Evolutionary conservation across 2,113 vertebrate genomes (phyloP), one percentile per base, ranked within the genome.

Genomic region (Brachypodius melanocephalos): DNA sequence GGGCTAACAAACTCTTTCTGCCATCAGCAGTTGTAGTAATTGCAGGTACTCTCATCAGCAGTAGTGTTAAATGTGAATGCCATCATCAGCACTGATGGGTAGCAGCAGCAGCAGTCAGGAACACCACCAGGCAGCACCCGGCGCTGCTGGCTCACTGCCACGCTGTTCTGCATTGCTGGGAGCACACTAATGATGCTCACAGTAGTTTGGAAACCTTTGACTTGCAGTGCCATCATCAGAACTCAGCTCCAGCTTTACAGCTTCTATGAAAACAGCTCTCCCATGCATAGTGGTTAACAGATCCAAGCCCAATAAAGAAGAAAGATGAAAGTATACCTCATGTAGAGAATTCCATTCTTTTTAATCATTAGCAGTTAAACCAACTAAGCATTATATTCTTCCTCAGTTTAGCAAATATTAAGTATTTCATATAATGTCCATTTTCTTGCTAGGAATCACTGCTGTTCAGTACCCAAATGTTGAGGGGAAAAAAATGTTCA

Each of bases 31-130:
- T 91, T 93, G 96, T 36, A 88, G 93, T 95, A 95, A 96, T 95
- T 96, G 93, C 90, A 96, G 96, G 95, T 95, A 96, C 88, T 96
- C 95, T 88, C 66, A 94, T 93, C 95, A 96, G 90, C 96, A 93
- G 66, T 7, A 85, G 78, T 88, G 92, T 94, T 94, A 93, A 94
- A 85, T 93, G 93, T 96, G 95, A 94, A 96, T 93, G 73, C 88
- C 85, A 85, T 87, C 92, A 93, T 89, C 95, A 96, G 95, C 92
- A 91, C 49, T 76, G 93, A 93, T 88, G 90, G 57, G 93, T 52
- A 76, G 92, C 76, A 46, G 72, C 62, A 7, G 72, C 76, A 86
- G 78, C 71, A 51, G 72, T 59, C 83, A 82, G 81, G 62, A 96
- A 14, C 2, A 45, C 38, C 77, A 89, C 26, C 87, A 63, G 29